phyloP scores from a whole-genome alignment of 92 coral and sea anemone species.

The Palythoa grandis region DNA sequence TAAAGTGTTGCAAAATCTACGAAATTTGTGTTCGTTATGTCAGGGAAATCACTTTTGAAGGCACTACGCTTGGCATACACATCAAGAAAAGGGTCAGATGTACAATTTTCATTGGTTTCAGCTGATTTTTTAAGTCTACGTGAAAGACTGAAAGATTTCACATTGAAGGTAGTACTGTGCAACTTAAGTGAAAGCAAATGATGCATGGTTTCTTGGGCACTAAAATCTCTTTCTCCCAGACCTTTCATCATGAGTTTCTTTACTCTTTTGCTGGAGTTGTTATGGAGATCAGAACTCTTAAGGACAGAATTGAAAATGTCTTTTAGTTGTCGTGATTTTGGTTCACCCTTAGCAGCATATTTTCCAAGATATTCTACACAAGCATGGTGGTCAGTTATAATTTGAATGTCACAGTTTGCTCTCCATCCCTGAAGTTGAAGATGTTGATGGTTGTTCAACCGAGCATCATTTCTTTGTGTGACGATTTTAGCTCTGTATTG shows the following conservation, averaged over 20 bases:
- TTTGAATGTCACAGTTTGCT: slow-evolving; percentile 60
- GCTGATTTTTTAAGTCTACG: slow-evolving; percentile 35
- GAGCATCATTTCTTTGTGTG: slow-evolving; percentile 60
- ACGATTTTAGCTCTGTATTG: slow-evolving; percentile 63
- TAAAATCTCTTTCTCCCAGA: slow-evolving; percentile 30
- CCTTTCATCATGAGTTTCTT: slow-evolving; percentile 39
- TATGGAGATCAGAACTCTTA: background rate
- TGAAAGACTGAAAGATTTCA: slow-evolving; percentile 46
- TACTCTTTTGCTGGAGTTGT: background rate
- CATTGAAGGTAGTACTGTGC: slow-evolving; percentile 53
- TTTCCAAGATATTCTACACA: background rate
- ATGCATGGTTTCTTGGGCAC: slow-evolving; percentile 38
- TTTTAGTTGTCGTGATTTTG: slow-evolving; percentile 8
- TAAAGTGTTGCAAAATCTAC: slow-evolving; percentile 46
- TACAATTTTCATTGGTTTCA: slow-evolving; percentile 28
- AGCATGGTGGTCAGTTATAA: slow-evolving; percentile 10
- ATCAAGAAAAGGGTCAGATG: slow-evolving; percentile 51
- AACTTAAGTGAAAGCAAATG: slow-evolving; percentile 17
- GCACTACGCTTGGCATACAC: slow-evolving; percentile 53
- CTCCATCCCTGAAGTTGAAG: slow-evolving; percentile 46
- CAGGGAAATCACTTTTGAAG: slow-evolving; percentile 37
- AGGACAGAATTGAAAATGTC: slow-evolving; percentile 20
- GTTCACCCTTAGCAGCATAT: background rate
- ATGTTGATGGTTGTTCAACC: slow-evolving; percentile 62
- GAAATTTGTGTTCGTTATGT: slow-evolving; percentile 56